Base-by-base conservation (phyloP, 2,113 vertebrate genomes). In the Oenanthe melanoleuca region DNA sequence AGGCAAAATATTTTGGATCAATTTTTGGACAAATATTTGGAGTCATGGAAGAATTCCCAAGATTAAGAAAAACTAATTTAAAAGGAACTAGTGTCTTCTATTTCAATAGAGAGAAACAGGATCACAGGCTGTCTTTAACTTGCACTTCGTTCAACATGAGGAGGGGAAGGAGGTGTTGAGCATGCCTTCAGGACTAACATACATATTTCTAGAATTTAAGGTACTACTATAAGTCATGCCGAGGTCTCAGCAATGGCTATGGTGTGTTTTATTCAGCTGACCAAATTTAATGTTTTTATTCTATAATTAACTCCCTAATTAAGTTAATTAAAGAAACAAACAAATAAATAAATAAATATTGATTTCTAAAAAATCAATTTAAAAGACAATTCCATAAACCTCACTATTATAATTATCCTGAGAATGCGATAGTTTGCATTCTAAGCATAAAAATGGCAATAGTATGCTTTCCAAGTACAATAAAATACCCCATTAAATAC, bases 361-460 rank as follows among this genome's bases (percentile, higher is more conserved):
- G 5, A 70, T 82, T 80, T 67, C 50, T 70, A 55, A 80, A 96
- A 92, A 45, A 59, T 21, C 7, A 6, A 45, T 81, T 85, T 93
- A 37, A 61, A 87, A 49, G 77, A 66, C 15, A 75, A 88, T 18
- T 95, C 72, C 47, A 83, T 75, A 93, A 97, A 72, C 38, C 3
- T 52, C 47, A 69, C 14, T 59, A 38, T 18, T 59, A n/a, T 49
- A 63, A 71, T 38, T 65, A 67, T n/a, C 18, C 14, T 37, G 40
- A 85, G 91, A 91, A 94, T 77, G 56, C 42, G 96, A 93, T 42
- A 82, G 52, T 85, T 93, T 70, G 85, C 21, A 84, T 94, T 95
- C 75, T 89, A 96, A 93, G 65, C 18, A 69, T 59, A 90, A 93
- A 92, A 95, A 93, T 40, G 31, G 57, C 86, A 97, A 96, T 81